phyloP scores from a whole-genome alignment of 2,113 vertebrate genomes.

The Baryphthengus martii region DNA sequence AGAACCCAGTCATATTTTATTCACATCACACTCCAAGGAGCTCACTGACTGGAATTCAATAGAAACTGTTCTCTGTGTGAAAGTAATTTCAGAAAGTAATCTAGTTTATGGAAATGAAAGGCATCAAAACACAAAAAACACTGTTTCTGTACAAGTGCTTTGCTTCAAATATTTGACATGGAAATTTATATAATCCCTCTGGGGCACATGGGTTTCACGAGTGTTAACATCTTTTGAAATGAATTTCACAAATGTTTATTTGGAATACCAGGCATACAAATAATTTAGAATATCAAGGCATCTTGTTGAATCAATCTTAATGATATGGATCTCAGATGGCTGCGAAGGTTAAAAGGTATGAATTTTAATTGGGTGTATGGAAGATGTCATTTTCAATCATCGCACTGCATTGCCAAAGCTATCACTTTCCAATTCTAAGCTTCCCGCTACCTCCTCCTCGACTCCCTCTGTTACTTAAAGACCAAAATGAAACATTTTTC shows the following conservation, averaged over 20 bases:
- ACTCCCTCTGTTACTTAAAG: slow-evolving; percentile 40
- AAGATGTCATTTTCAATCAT: slow-evolving; percentile 59
- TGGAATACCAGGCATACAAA: slow-evolving; percentile 78
- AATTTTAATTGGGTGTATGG: slow-evolving; percentile 69
- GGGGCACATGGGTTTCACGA: slow-evolving; percentile 80
- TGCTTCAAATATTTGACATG: slow-evolving; percentile 87
- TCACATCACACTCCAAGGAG: slow-evolving; percentile 82
- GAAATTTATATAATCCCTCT: slow-evolving; percentile 87
- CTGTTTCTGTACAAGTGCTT: slow-evolving; percentile 82
- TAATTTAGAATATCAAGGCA: slow-evolving; percentile 78
- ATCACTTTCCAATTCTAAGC: slow-evolving; percentile 38
- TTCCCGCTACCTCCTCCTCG: background rate
- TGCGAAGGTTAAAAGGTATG: slow-evolving; percentile 72
- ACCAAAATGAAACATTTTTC: slow-evolving; percentile 57
- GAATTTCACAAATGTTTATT: slow-evolving; percentile 86
- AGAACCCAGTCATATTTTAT: slow-evolving; percentile 73
- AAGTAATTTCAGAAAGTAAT: slow-evolving; percentile 88
- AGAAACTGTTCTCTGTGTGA: slow-evolving; percentile 84
- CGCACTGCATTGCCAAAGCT: slow-evolving; percentile 1
- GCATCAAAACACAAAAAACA: slow-evolving; percentile 84
- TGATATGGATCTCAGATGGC: slow-evolving; percentile 71
- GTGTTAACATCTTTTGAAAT: slow-evolving; percentile 85
- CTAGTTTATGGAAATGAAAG: slow-evolving; percentile 88
- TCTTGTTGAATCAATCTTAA: slow-evolving; percentile 74
- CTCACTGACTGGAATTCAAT: slow-evolving; percentile 84